These are phyloP conservation scores for Neolamprologus ventralis DNA, from an alignment of 2,113 vertebrate species.

Conservation along the genomic window DNA sequence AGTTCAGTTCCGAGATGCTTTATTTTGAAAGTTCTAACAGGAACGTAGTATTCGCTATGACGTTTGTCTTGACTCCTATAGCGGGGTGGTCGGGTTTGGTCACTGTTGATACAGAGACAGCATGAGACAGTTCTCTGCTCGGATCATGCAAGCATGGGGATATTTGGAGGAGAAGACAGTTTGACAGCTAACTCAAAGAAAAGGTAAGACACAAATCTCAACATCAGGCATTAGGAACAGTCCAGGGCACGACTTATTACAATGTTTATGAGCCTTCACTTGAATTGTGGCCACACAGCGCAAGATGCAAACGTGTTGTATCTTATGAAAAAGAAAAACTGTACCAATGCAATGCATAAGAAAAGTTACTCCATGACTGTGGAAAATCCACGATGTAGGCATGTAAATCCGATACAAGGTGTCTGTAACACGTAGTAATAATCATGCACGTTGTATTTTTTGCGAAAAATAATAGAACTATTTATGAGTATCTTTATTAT, in stretches of 20 bases:
- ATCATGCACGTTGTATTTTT: background rate
- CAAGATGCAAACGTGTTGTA: background rate
- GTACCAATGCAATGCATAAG: background rate
- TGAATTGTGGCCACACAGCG: background rate
- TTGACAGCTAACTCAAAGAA: conserved; percentile 12
- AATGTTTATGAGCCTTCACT: background rate
- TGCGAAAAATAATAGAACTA: background rate
- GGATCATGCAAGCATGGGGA: conserved; percentile 20
- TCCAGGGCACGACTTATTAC: background rate
- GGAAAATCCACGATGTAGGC: background rate
- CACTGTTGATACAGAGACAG: conserved; percentile 35
- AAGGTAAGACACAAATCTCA: conserved; percentile 15
- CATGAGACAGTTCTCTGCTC: conserved; percentile 23
- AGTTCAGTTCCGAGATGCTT: background rate
- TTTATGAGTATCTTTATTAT: background rate
- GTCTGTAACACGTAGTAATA: background rate
- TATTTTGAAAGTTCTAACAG: conserved; percentile 38
- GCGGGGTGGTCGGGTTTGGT: background rate
- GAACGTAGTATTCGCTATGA: background rate
- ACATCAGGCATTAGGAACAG: background rate
- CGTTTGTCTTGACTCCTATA: background rate
- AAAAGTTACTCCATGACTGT: background rate
- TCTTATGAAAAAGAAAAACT: background rate
- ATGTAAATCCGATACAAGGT: background rate
- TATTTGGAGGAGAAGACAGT: conserved; percentile 22